Conservation (phyloP, 2,888 invertebrate species). For the Romanomermis culicivorax region DNA sequence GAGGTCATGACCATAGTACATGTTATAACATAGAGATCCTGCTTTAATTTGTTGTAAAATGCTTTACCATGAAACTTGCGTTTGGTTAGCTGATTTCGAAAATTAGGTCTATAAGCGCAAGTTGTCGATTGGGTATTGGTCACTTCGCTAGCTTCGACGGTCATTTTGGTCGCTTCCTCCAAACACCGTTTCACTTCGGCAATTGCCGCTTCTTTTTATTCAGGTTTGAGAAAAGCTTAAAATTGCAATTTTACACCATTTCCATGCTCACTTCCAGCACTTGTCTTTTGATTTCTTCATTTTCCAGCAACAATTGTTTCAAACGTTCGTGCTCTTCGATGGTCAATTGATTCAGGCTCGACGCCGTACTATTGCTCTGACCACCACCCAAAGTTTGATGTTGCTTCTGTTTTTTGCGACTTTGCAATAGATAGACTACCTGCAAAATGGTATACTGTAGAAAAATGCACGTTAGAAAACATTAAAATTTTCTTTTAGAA, state of each 20-base stretch:
- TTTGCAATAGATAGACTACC: neutral
- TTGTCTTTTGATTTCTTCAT: conserved; percentile 81
- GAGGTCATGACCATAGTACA: too few relatives aligned
- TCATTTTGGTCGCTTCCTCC: too few relatives aligned
- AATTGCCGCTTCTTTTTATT: conserved; percentile 8
- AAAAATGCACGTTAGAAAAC: too few relatives aligned
- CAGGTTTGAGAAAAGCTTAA: neutral
- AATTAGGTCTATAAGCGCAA: too few relatives aligned
- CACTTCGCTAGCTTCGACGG: too few relatives aligned
- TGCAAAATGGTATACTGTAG: neutral
- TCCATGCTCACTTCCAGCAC: conserved; percentile 53
- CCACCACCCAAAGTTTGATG: conserved; percentile 8
- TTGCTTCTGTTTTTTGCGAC: conserved; percentile 12
- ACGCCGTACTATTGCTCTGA: neutral
- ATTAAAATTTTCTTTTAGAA: too few relatives aligned
- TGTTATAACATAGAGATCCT: too few relatives aligned
- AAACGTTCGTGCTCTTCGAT: conserved; percentile 78
- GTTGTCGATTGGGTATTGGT: too few relatives aligned
- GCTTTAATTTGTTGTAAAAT: too few relatives aligned
- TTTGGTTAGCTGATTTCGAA: too few relatives aligned
- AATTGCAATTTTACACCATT: neutral
- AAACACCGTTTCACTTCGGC: conserved; percentile 6
- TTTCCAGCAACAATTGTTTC: conserved; percentile 71
- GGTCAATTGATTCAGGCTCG: conserved; percentile 24
- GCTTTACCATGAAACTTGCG: too few relatives aligned